Conservation (phyloP, 2,888 invertebrate species). For the Trissolcus japonicus region DNA sequence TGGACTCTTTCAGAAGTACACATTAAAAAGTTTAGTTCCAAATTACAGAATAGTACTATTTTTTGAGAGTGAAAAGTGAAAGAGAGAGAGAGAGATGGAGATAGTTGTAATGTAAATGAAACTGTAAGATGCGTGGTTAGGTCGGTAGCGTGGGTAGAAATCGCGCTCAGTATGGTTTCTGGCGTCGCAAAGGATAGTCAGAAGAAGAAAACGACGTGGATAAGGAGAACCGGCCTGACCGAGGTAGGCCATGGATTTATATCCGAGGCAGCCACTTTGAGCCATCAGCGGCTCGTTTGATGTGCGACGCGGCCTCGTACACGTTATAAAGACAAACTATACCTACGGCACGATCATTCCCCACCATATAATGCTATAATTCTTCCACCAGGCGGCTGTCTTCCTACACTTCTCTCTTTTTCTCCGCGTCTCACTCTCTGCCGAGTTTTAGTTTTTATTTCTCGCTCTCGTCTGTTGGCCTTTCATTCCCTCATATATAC, state of each 20-base stretch:
- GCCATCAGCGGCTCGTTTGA: constrained; percentile 77
- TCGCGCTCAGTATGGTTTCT: constrained; percentile 50
- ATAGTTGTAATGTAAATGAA: constrained; percentile 13
- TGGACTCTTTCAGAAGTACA: too few relatives aligned
- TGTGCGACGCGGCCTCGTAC: constrained; percentile 73
- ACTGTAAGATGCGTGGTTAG: constrained; percentile 28
- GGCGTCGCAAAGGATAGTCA: constrained; percentile 46
- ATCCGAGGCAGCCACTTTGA: constrained; percentile 75
- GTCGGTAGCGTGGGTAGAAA: constrained; percentile 53
- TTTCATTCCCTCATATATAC: constrained; percentile 28
- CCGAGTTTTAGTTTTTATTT: constrained; percentile 48
- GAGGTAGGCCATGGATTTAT: constrained; percentile 75
- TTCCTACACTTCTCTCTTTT: constrained; percentile 53
- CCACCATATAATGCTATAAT: constrained; percentile 74
- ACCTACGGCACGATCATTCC: constrained; percentile 74
- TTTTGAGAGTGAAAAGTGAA: not conserved
- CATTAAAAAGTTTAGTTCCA: not conserved
- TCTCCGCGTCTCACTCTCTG: constrained; percentile 48
- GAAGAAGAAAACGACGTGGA: constrained; percentile 53
- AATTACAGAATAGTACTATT: not conserved
- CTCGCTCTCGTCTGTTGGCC: constrained; percentile 26
- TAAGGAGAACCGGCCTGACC: constrained; percentile 59
- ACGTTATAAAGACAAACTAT: constrained; percentile 77
- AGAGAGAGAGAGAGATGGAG: not conserved
- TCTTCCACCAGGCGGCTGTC: constrained; percentile 66